A percentile compares a stretch with the other conserved stretches of the same genome.
phyloP scores from a whole-genome alignment of 2,113 vertebrate genomes.

The Platichthys flesus region DNA sequence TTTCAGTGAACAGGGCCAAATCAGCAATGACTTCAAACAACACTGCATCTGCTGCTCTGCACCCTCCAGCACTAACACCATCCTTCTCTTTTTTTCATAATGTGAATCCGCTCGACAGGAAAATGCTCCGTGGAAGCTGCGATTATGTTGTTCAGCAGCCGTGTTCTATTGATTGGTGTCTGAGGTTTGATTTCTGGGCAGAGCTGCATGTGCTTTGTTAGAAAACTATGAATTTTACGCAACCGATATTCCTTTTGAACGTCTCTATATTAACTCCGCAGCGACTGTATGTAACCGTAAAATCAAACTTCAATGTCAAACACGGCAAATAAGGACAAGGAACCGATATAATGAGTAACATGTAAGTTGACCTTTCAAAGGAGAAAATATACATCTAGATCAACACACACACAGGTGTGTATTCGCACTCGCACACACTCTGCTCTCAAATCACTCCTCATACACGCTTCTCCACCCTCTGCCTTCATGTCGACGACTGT shows the following conservation, averaged over 20 bases:
- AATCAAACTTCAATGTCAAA: constrained; percentile 29
- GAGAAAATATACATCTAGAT: constrained; percentile 34
- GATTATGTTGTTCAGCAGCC: constrained; percentile 32
- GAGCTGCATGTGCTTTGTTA: constrained; percentile 18
- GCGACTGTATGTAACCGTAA: not conserved
- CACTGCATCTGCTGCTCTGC: constrained; percentile 13
- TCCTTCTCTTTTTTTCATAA: not conserved
- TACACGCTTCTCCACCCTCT: constrained; percentile 19
- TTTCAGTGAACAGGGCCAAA: constrained; percentile 4
- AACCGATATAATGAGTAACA: constrained; percentile 37
- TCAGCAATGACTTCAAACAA: constrained; percentile 26
- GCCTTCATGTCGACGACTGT: constrained; percentile 57
- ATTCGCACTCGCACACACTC: constrained; percentile 19
- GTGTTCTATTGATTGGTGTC: constrained; percentile 35
- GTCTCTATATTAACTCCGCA: not conserved
- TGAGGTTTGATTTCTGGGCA: constrained; percentile 27
- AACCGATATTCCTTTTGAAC: constrained; percentile 23
- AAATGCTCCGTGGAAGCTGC: not conserved
- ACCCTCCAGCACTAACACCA: constrained; percentile 9
- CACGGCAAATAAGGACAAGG: constrained; percentile 32
- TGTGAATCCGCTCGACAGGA: constrained; percentile 4
- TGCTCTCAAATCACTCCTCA: constrained; percentile 31
- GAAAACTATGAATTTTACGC: not conserved
- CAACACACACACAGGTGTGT: constrained; percentile 5
- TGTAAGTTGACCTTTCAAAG: constrained; percentile 72